Conservation (phyloP, 2,113 vertebrate species). For the Psilopsiagon aymara region DNA sequence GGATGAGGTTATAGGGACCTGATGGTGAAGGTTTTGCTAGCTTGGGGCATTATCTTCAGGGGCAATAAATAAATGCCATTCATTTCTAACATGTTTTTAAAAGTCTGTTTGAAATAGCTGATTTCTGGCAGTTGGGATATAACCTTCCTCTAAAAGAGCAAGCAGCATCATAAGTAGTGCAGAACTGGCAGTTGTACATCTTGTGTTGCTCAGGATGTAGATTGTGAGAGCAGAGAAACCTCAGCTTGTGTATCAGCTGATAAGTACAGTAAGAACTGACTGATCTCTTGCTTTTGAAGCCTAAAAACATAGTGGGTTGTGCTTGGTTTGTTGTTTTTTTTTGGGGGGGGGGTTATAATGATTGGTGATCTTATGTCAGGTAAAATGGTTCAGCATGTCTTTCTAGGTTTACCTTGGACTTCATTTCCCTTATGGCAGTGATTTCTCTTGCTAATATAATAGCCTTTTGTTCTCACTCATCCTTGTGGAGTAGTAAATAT, state of each 20-base stretch:
- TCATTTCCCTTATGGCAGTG: neutral
- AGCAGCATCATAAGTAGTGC: neutral
- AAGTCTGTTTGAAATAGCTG: neutral
- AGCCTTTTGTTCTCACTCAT: neutral
- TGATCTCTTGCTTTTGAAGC: neutral
- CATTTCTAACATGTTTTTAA: neutral
- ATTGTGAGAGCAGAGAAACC: neutral
- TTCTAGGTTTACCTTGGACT: neutral
- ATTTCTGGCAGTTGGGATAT: neutral
- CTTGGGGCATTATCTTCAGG: neutral
- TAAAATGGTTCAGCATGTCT: neutral
- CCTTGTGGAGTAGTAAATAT: neutral
- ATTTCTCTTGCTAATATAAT: neutral
- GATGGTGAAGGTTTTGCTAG: neutral
- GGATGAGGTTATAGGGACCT: neutral
- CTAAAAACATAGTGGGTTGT: neutral
- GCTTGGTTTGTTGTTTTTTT: neutral
- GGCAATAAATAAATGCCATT: neutral
- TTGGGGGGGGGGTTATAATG: neutral
- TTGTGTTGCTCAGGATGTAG: neutral
- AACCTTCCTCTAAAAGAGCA: neutral
- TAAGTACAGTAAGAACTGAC: conserved; percentile 8
- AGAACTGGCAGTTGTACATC: neutral
- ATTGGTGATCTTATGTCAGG: neutral
- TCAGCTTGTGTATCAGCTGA: neutral